These are phyloP conservation scores for Neotoxoptera formosana DNA, from an alignment of 1,140 invertebrate genomes.

Conservation along the genomic window DNA sequence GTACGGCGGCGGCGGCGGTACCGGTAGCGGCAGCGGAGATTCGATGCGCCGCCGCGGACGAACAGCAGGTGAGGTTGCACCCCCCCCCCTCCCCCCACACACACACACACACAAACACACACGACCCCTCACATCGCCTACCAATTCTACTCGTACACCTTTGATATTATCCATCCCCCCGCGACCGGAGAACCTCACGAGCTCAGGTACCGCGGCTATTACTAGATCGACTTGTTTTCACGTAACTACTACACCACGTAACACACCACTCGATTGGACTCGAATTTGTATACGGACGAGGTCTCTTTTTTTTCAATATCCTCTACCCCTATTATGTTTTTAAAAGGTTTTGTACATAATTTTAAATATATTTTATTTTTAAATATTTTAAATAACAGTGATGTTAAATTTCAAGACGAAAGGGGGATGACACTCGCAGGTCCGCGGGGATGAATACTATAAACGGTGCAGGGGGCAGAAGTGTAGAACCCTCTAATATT, in stretches of 20 bases:
- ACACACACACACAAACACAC: too few relatives aligned
- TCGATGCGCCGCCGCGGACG: background rate
- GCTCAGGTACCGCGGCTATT: background rate
- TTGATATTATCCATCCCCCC: background rate
- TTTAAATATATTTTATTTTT: slow-evolving; percentile 19
- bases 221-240: background rate
- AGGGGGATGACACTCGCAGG: background rate
- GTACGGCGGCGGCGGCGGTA: background rate
- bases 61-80: slow-evolving; percentile 26
- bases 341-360: background rate
- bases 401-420: background rate
- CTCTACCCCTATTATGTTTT: too few relatives aligned
- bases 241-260: too few relatives aligned
- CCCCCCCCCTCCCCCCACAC: background rate
- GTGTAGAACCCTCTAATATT: too few relatives aligned
- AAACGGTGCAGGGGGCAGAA: background rate
- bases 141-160: background rate
- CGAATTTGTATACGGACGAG: too few relatives aligned
- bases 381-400: background rate
- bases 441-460: background rate
- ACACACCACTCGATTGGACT: too few relatives aligned
- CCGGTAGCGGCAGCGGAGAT: background rate
- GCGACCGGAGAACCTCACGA: background rate
- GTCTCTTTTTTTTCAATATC: background rate
- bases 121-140: background rate